phyloP scores from a whole-genome alignment of 2,797 vertebrate genomes.

The Cyprinella venusta region DNA sequence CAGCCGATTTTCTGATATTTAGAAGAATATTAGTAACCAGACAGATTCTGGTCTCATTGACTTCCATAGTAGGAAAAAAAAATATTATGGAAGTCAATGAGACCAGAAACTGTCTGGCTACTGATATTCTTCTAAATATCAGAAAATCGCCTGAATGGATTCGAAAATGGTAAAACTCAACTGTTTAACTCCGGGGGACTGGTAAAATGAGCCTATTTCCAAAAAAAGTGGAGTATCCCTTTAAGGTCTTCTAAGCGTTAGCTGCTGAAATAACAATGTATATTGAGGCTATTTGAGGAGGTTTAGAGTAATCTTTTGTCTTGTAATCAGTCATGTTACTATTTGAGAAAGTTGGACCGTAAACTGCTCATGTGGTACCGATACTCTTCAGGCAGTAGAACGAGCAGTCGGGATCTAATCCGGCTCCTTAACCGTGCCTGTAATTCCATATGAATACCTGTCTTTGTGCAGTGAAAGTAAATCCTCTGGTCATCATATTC shows the following conservation, averaged over 20 bases:
- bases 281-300: not conserved
- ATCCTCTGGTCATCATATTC: not conserved
- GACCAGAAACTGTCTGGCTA: too few species aligned
- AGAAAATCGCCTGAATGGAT: too few species aligned
- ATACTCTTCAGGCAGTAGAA: not conserved
- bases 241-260: not conserved
- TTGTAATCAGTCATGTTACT: not conserved
- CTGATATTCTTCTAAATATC: too few species aligned
- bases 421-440: not conserved
- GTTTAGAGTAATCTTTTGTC: not conserved
- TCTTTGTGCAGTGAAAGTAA: conserved; percentile 40
- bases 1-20: too few species aligned
- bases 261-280: not conserved
- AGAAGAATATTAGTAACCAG: too few species aligned
- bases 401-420: not conserved
- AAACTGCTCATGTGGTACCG: not conserved
- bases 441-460: conserved; percentile 51
- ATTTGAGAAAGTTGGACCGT: not conserved
- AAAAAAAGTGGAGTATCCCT: too few species aligned
- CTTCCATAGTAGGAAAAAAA: too few species aligned
- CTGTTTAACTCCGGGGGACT: too few species aligned
- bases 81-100: too few species aligned
- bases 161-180: too few species aligned
- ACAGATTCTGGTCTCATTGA: too few species aligned
- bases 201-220: too few species aligned